Evolutionary conservation across 2,888 invertebrate genomes (phyloP), one percentile per base, ranked within the genome.

Genomic region (Halocaridina rubra): DNA sequence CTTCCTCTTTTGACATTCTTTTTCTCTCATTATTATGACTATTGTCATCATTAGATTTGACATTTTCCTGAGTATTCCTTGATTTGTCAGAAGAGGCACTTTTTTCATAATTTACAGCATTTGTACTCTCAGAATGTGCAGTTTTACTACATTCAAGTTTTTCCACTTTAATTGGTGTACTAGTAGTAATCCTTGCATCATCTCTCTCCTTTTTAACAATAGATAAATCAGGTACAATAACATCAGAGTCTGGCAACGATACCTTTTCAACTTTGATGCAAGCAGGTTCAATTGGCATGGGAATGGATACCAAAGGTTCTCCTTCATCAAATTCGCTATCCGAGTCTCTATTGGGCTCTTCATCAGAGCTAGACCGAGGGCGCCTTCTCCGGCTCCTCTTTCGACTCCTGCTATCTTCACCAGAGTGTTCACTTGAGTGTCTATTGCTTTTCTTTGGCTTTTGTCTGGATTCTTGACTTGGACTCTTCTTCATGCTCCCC

Each of bases 261-360:
- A 75, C 64, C 24, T 76, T 77, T 33, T 82, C 81, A 24, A 59
- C n/a, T 71, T 82, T 82, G 27, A 82, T 82, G 30, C 69, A 71
- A 8, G 77, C 57, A 1, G 77, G 76, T 27, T 82, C 81, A 4
- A 82, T 29, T 4, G 81, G 81, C 81, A 82, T 77, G 10, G 81
- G 81, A 27, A 69, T 77, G 69, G 81, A 77, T 8, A 77, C n/a
- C n/a, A 53, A 16, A 53, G 4, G 16, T 10, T 0, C 16, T n/a
- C n/a, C n/a, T n/a, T n/a, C n/a, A n/a, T n/a, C n/a, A n/a, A n/a
- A n/a, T n/a, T n/a, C n/a, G n/a, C n/a, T n/a, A n/a, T n/a, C n/a
- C n/a, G n/a, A n/a, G n/a, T n/a, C n/a, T n/a, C n/a, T n/a, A n/a
- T n/a, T n/a, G n/a, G n/a, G n/a, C n/a, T n/a, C n/a, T n/a, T n/a